phyloP scores from a whole-genome alignment of 2,797 vertebrate genomes.

The Botia almorhae region DNA sequence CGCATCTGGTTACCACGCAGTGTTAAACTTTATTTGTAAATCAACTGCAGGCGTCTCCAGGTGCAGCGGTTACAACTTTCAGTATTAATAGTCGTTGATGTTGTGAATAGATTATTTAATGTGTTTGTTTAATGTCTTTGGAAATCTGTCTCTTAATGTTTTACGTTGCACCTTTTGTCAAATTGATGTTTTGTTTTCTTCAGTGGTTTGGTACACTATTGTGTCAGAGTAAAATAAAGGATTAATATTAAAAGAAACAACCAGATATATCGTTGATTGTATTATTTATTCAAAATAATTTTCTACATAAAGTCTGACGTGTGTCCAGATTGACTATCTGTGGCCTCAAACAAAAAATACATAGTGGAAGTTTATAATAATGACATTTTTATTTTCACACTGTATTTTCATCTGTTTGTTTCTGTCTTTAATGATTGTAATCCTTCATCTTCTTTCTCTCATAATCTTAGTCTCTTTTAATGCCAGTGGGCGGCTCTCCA shows the following conservation, averaged over 20 bases:
- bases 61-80: conserved; percentile 50
- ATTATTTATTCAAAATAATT: conserved; percentile 9
- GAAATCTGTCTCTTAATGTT: conserved; percentile 69
- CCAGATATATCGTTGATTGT: conserved; percentile 6
- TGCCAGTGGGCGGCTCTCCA: neutral
- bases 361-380: too few relatives aligned
- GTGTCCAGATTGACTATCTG: too few relatives aligned
- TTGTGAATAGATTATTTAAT: conserved; percentile 47
- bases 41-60: conserved; percentile 52
- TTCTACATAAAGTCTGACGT: neutral
- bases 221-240: conserved; percentile 88
- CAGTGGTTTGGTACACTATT: conserved; percentile 80
- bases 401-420: neutral
- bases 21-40: conserved; percentile 53
- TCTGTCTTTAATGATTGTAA: neutral
- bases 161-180: conserved; percentile 79
- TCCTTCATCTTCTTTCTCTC: neutral
- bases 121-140: conserved; percentile 42
- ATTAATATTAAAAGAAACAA: conserved; percentile 72
- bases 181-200: conserved; percentile 82
- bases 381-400: too few relatives aligned
- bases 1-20: neutral
- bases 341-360: too few relatives aligned
- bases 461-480: neutral
- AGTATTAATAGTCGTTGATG: conserved; percentile 44